phyloP scores from a whole-genome alignment of 2,797 vertebrate species.

The Lepilemur septentrionalis region DNA sequence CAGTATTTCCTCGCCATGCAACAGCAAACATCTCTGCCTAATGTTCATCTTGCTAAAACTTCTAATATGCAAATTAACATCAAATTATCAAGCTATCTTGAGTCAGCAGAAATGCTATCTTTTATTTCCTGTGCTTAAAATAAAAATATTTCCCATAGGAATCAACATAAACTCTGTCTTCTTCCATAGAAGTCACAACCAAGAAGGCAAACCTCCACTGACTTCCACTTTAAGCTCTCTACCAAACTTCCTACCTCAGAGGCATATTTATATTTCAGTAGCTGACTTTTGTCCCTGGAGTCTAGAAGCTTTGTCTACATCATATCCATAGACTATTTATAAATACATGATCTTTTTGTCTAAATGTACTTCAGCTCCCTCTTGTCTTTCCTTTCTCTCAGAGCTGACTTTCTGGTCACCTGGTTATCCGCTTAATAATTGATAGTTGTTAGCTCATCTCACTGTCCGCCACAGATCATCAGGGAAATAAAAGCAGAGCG shows the following conservation, averaged over 20 bases:
- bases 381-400: neutral
- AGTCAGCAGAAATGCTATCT: constrained; percentile 39
- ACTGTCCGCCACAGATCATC: neutral
- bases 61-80: neutral
- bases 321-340: neutral
- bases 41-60: constrained; percentile 13
- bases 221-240: neutral
- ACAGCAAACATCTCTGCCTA: neutral
- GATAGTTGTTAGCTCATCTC: neutral
- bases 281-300: neutral
- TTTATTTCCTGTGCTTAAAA: neutral
- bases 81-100: constrained; percentile 28
- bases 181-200: neutral
- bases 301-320: neutral
- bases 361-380: neutral
- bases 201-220: neutral
- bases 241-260: neutral
- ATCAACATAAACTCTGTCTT: neutral
- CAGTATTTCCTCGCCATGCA: neutral
- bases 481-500: neutral
- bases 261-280: neutral
- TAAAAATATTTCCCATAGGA: neutral
- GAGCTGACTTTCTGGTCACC: neutral
- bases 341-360: neutral
- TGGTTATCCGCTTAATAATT: neutral